Percentiles rank a stretch among this genome's conserved stretches.
These are phyloP conservation scores for Campoletis raptor DNA, from an alignment of 2,888 invertebrate genomes.

Conservation along the genomic window DNA sequence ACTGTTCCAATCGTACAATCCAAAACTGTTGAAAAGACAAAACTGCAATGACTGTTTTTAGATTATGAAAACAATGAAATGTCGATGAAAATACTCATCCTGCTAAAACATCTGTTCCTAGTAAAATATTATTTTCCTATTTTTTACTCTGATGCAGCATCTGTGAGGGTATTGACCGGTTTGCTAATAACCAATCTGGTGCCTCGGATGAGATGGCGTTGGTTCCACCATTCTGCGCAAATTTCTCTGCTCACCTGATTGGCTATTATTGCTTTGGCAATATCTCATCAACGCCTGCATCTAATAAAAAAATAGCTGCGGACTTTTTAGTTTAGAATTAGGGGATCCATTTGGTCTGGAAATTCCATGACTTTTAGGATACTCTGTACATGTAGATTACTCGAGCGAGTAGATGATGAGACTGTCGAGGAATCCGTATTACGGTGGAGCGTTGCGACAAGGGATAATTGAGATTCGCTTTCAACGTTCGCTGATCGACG, in stretches of 20 bases:
- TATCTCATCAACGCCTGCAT: not conserved
- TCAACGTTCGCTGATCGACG: slow-evolving; percentile 68
- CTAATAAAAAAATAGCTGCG: not conserved
- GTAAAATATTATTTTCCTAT: not conserved
- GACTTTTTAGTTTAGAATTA: not conserved
- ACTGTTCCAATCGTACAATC: no score
- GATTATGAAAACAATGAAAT: no score
- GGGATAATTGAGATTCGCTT: slow-evolving; percentile 71
- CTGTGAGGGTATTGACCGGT: not conserved
- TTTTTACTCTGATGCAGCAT: not conserved
- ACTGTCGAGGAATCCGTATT: slow-evolving; percentile 57
- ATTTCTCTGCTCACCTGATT: not conserved
- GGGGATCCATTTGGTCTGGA: not conserved
- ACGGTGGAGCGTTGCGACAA: slow-evolving; percentile 64
- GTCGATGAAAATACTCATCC: no score
- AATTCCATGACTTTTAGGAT: not conserved
- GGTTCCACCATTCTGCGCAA: not conserved
- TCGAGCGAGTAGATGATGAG: slow-evolving; percentile 36
- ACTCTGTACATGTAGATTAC: slow-evolving; percentile 8
- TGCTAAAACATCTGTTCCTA: no score
- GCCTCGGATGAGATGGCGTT: not conserved
- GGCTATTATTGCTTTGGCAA: not conserved
- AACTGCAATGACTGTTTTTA: no score
- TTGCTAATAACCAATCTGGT: not conserved
- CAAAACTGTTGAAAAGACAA: no score